Evolutionary conservation across 2,113 vertebrate genomes (phyloP).

Genomic region (Spheniscus mendiculus): DNA sequence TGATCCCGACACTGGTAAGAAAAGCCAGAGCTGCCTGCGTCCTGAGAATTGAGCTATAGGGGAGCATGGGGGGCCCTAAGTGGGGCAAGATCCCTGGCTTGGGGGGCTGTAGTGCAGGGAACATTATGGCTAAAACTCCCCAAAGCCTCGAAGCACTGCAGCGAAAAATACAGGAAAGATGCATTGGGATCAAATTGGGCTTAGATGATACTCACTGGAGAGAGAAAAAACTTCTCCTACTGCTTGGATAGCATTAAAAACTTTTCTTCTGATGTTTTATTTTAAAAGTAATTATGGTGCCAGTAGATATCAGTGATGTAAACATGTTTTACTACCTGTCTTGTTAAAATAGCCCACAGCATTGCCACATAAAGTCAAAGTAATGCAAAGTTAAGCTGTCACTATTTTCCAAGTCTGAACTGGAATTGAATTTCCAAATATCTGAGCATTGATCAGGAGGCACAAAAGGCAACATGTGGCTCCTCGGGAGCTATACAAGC

Average conservation of each 20-base stretch:
- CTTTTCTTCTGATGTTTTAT: background rate
- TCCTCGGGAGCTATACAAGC: background rate
- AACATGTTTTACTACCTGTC: background rate
- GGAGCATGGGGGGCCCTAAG: background rate
- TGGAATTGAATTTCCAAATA: background rate
- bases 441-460: background rate
- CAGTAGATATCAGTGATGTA: background rate
- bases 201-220: background rate
- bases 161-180: background rate
- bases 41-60: rapidly evolving
- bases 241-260: background rate
- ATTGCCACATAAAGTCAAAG: background rate
- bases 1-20: conserved; percentile 86
- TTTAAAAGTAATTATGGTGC: background rate
- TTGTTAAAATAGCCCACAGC: background rate
- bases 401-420: background rate
- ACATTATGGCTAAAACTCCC: background rate
- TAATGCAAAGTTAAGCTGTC: background rate
- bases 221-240: background rate
- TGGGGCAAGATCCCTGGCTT: rapidly evolving
- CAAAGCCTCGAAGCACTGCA: background rate
- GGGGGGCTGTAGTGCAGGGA: background rate
- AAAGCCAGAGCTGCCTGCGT: background rate
- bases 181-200: background rate
- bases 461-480: background rate